phyloP scores from a whole-genome alignment of 2,113 vertebrate genomes.

The Polypterus senegalus region DNA sequence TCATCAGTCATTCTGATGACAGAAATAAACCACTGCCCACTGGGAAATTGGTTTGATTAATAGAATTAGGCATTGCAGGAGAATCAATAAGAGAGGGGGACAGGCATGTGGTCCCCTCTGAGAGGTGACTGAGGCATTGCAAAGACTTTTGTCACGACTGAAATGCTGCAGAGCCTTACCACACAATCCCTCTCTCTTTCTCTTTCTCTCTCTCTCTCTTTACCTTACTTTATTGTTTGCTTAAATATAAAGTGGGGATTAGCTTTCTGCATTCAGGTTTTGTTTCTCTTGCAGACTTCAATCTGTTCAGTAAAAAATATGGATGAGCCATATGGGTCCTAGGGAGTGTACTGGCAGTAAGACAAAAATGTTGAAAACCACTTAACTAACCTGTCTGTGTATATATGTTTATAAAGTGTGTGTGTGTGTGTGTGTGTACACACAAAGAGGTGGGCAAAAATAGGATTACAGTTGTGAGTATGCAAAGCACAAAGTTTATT shows the following conservation, averaged over 20 bases:
- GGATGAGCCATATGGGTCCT: constrained; percentile 32
- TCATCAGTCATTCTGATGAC: constrained; percentile 70
- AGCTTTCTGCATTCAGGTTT: constrained; percentile 16
- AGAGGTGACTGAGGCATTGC: constrained; percentile 32
- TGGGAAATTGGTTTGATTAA: constrained; percentile 73
- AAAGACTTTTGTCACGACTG: constrained; percentile 19
- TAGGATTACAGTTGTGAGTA: too few species aligned
- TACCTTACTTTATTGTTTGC: constrained; percentile 14
- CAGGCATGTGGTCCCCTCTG: constrained; percentile 36
- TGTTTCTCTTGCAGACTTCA: constrained; percentile 19
- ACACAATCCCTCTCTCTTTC: too few species aligned
- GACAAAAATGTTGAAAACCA: too few species aligned
- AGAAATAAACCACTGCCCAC: constrained; percentile 73
- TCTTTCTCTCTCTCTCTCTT: too few species aligned
- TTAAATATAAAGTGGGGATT: constrained; percentile 30
- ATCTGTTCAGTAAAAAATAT: constrained; percentile 28
- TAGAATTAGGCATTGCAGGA: constrained; percentile 60
- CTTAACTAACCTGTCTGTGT: too few species aligned
- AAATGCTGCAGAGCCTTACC: constrained; percentile 1
- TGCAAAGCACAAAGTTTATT: too few species aligned
- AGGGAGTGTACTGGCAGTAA: constrained; percentile 10
- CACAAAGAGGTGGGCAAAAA: too few species aligned
- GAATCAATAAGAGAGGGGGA: constrained; percentile 36
- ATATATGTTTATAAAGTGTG: neutral
- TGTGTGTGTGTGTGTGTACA: neutral